Evolutionary conservation across 2,113 vertebrate species (phyloP).

Genomic region (Rhynchomys soricoides): DNA sequence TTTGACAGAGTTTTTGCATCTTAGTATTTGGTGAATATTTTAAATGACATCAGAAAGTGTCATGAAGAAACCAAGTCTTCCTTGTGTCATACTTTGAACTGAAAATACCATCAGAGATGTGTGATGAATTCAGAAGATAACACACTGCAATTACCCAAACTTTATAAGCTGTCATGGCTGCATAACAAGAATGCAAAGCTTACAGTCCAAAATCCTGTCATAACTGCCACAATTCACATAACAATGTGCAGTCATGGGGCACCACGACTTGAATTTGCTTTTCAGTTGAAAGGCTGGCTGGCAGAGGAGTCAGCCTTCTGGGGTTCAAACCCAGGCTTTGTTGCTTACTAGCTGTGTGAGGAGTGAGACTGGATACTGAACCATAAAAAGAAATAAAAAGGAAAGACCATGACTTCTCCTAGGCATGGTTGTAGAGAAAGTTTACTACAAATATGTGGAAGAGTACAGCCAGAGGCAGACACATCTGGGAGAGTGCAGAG

Average conservation of each 20-base stretch:
- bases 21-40: not conserved
- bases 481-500: not conserved
- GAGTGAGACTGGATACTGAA: not conserved
- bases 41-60: constrained; percentile 5
- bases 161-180: not conserved
- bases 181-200: not conserved
- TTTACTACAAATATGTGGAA: not conserved
- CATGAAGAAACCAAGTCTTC: not conserved
- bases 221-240: not conserved
- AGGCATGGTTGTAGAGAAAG: not conserved
- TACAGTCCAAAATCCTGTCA: not conserved
- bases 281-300: not conserved
- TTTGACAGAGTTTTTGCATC: not conserved
- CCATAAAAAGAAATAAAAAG: not conserved
- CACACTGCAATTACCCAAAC: rapidly evolving
- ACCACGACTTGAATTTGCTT: not conserved
- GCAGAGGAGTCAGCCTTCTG: not conserved
- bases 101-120: not conserved
- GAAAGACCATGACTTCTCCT: not conserved
- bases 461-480: not conserved
- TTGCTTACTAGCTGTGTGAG: not conserved
- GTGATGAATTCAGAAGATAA: not conserved
- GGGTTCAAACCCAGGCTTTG: not conserved
- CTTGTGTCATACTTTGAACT: not conserved
- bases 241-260: not conserved